phyloP scores from a whole-genome alignment of 1,140 invertebrate genomes.

The Heliconius himera region DNA sequence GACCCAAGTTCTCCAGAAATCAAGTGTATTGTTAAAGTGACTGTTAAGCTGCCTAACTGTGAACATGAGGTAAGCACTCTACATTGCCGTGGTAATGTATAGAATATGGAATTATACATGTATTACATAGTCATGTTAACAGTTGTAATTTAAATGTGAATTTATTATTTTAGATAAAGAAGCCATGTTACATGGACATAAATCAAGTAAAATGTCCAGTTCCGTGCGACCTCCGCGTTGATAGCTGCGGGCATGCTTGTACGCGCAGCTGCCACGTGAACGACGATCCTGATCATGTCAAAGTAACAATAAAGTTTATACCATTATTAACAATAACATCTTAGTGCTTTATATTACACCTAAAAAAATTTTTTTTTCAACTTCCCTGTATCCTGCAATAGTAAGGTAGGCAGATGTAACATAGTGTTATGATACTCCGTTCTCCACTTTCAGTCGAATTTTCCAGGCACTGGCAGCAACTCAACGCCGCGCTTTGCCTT shows the following conservation, averaged over 20 bases:
- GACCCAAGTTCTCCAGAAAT: slow-evolving; percentile 53
- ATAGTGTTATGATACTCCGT: too few species aligned
- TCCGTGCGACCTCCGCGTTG: slow-evolving; percentile 70
- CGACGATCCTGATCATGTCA: slow-evolving; percentile 77
- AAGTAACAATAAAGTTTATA: slow-evolving; percentile 35
- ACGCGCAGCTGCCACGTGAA: slow-evolving; percentile 71
- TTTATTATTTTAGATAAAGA: slow-evolving; percentile 53
- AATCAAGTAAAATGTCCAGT: slow-evolving; percentile 61
- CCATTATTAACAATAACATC: too few species aligned
- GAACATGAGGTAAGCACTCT: slow-evolving; percentile 67
- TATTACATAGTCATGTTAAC: too few species aligned
- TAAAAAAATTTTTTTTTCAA: too few species aligned
- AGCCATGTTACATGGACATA: slow-evolving; percentile 65
- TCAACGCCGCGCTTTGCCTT: too few species aligned
- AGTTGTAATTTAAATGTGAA: background rate
- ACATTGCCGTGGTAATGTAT: too few species aligned
- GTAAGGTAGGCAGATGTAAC: too few species aligned
- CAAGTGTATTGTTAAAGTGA: slow-evolving; percentile 62
- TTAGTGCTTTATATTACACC: too few species aligned
- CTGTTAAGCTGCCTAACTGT: slow-evolving; percentile 70
- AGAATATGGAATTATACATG: background rate
- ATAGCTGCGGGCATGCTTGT: slow-evolving; percentile 81
- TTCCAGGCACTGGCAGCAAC: too few species aligned
- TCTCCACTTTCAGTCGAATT: too few species aligned
- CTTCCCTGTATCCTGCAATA: too few species aligned